These are phyloP conservation scores for Drosophila truncata DNA, from an alignment of 1,140 invertebrate species.

Conservation along the genomic window DNA sequence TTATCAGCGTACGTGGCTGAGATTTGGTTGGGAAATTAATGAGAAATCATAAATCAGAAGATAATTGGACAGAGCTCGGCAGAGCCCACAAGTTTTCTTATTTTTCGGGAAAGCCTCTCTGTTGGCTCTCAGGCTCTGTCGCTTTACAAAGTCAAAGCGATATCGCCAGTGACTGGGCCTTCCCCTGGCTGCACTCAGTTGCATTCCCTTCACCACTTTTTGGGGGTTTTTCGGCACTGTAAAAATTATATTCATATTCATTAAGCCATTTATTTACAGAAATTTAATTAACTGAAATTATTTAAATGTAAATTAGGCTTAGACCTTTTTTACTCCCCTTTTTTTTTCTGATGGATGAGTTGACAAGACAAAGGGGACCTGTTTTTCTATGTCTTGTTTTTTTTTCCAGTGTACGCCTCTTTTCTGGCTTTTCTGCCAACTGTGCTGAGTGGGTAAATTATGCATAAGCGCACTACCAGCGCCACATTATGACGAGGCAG, in stretches of 20 bases:
- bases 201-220: conserved; percentile 3
- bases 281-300: background rate
- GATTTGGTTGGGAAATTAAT: conserved; percentile 48
- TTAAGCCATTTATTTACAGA: background rate
- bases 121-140: conserved; percentile 1
- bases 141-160: conserved; percentile 58
- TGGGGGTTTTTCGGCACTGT: background rate
- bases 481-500: conserved; percentile 77
- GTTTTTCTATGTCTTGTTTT: background rate
- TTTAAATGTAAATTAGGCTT: conserved; percentile 2
- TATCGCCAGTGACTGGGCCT: conserved; percentile 12
- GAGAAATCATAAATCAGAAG: conserved; percentile 63
- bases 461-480: conserved; percentile 81
- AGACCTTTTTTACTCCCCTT: no score
- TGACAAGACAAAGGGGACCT: conserved; percentile 5
- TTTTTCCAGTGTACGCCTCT: conserved; percentile 23
- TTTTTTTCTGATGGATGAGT: background rate
- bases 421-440: conserved; percentile 48
- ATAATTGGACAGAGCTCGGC: conserved; percentile 47
- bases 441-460: conserved; percentile 80
- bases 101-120: background rate
- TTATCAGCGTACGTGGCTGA: conserved; percentile 43
- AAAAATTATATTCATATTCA: background rate
- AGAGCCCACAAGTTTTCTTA: conserved; percentile 15
- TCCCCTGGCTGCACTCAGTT: conserved; percentile 35